Conservation (phyloP, 1,140 invertebrate genomes). For the Panagrolaimus sp. region DNA sequence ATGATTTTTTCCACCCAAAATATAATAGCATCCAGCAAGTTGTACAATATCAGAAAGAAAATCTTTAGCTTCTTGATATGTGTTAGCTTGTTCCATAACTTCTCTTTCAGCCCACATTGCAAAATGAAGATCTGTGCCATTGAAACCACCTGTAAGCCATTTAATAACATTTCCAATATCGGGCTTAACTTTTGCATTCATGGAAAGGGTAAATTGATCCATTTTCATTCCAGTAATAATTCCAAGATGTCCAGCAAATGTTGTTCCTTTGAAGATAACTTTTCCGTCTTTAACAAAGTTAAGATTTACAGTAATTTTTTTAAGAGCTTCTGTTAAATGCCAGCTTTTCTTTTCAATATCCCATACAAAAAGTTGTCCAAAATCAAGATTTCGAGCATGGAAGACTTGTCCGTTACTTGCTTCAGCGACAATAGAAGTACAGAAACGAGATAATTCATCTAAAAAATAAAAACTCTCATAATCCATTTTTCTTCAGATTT, state of each 20-base stretch:
- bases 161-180: slow-evolving; percentile 45
- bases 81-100: slow-evolving; percentile 18
- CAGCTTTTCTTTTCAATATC: slow-evolving; percentile 59
- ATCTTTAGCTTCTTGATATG: slow-evolving; percentile 36
- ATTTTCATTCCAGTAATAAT: slow-evolving; percentile 63
- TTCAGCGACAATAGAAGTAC: slow-evolving; percentile 65
- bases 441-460: slow-evolving; percentile 65
- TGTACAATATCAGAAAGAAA: slow-evolving; percentile 33
- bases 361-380: slow-evolving; percentile 65
- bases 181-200: slow-evolving; percentile 64
- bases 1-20: slow-evolving; percentile 41
- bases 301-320: slow-evolving; percentile 59
- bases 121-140: slow-evolving; percentile 56
- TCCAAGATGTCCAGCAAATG: slow-evolving; percentile 65
- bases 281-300: slow-evolving; percentile 63
- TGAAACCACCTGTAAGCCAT: slow-evolving; percentile 19
- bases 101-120: slow-evolving; percentile 61
- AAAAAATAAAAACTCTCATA: no score
- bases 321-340: slow-evolving; percentile 37
- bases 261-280: slow-evolving; percentile 62
- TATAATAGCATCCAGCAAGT: slow-evolving; percentile 44
- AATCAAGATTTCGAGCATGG: slow-evolving; percentile 66
- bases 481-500: no score
- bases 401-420: slow-evolving; percentile 57
- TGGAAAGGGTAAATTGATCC: slow-evolving; percentile 61